Conservation (phyloP, 2,113 vertebrate species). For the Hylia prasina region DNA sequence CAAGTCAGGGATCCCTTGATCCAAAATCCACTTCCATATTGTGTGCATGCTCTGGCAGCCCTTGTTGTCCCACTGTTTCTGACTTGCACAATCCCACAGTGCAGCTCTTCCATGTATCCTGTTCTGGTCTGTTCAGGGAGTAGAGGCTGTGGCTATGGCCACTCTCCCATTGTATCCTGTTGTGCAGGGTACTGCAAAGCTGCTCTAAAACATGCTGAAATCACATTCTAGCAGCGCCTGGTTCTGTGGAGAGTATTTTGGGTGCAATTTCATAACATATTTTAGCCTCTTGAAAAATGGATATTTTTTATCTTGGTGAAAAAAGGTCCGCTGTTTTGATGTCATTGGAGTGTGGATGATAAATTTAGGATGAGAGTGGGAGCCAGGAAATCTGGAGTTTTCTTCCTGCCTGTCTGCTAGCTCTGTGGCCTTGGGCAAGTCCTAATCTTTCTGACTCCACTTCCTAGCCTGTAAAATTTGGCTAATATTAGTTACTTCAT, state of each 20-base stretch:
- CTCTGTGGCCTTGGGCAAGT: not conserved
- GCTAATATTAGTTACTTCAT: not conserved
- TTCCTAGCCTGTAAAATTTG: constrained; percentile 20
- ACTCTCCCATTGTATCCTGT: not conserved
- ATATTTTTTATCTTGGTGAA: not conserved
- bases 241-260: not conserved
- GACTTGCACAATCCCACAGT: not conserved
- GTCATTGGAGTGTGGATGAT: not conserved
- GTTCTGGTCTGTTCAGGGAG: not conserved
- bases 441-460: constrained; percentile 14
- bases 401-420: not conserved
- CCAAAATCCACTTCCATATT: not conserved
- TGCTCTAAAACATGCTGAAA: not conserved
- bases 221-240: not conserved
- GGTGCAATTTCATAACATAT: not conserved
- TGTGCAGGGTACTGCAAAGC: not conserved
- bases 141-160: not conserved
- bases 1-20: not conserved
- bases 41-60: not conserved
- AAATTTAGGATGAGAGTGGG: constrained; percentile 3
- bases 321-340: not conserved
- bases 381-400: constrained; percentile 48
- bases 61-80: not conserved
- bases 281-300: not conserved
- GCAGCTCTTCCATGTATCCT: not conserved